These are phyloP conservation scores for Geopemphigus sp. DNA, from an alignment of 1,140 invertebrate species.

Conservation along the genomic window DNA sequence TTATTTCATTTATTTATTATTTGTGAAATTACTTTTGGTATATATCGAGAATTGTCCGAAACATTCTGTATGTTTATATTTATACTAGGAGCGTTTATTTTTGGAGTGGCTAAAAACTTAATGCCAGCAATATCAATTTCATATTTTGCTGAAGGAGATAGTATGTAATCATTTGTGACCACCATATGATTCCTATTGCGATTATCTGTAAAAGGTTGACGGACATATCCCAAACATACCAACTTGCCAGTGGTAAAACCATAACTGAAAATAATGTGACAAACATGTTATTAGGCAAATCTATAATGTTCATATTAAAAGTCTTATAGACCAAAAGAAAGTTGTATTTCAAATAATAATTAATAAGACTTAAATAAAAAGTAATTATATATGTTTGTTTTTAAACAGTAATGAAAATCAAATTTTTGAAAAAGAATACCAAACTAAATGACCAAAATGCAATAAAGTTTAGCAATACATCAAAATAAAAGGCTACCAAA, in stretches of 20 bases:
- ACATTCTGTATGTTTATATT: slow-evolving; percentile 32
- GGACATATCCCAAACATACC: slow-evolving; percentile 68
- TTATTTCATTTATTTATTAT: neutral
- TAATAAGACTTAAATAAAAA: no score
- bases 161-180: slow-evolving; percentile 67
- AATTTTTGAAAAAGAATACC: no score
- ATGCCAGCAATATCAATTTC: slow-evolving; percentile 69
- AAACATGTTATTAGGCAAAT: no score
- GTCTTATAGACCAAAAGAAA: no score
- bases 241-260: slow-evolving; percentile 65
- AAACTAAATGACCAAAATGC: no score
- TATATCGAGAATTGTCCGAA: slow-evolving; percentile 13
- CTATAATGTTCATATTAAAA: no score
- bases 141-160: slow-evolving; percentile 62
- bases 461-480: no score
- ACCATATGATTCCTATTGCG: slow-evolving; percentile 54
- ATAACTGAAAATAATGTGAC: slow-evolving; percentile 58
- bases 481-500: no score
- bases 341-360: no score
- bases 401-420: no score
- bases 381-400: no score
- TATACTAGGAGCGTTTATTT: slow-evolving; percentile 60
- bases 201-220: slow-evolving; percentile 56
- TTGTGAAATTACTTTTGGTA: slow-evolving; percentile 35
- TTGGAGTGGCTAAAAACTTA: slow-evolving; percentile 63